Evolutionary conservation across 2,888 invertebrate species (phyloP), one percentile per base, ranked within the genome.

Genomic region (Protonemura montana): DNA sequence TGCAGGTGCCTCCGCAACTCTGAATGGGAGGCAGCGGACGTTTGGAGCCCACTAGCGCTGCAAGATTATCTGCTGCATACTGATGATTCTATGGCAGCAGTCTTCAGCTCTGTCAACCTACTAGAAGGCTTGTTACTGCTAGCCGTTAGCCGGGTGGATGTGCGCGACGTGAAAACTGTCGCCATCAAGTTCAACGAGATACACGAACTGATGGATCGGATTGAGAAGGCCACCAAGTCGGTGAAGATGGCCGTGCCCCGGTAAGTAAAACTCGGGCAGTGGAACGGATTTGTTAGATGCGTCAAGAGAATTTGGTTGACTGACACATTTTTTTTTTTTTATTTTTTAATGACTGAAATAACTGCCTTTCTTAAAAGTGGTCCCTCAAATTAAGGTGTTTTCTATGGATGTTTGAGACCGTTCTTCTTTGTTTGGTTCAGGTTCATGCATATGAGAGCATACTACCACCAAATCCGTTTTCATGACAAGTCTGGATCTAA

Each of bases 101-200:
- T 92, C 0, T 91, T 93, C 89, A 93, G 94, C 0, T 89, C 91
- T 0, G 89, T 93, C n/a, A 92, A 93, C 88, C 90, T 93, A 82
- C 90, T 94, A 0, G 94, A 94, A 89, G 94, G 93, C 0, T 90
- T 93, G 26, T 90, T 94, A 0, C 92, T 94, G 86, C 91, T 90
- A 82, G 91, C 94, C 85, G 93, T 94, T 89, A 90, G 88, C 76
- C 90, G 90, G 89, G 89, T 90, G 89, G 90, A 91, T 86, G 89
- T 26, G 26, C 76, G 84, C 87, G 90, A 90, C 81, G 59, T 87
- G 0, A 89, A 89, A 28, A 89, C 88, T 6, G 88, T 91, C 42
- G 86, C 88, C 0, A 87, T 88, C 26, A 89, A 91, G 29, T 88
- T 90, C n/a, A 83, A 85, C 0, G 89, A 90, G 80, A 91, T 92